Conservation (phyloP, 2,888 invertebrate genomes). For the Morpho deidamia region DNA sequence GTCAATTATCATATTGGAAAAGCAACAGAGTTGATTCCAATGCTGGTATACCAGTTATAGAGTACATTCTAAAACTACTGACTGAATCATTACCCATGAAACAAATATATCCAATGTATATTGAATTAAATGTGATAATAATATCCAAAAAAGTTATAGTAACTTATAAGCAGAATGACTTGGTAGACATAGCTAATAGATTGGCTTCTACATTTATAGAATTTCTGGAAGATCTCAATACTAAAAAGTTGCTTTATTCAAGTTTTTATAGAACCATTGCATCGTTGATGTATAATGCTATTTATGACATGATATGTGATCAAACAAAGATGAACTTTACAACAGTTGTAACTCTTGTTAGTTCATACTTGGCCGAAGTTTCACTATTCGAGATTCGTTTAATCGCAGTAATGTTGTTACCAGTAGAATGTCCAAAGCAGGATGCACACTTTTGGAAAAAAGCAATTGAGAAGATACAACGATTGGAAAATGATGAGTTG, state of each 20-base stretch:
- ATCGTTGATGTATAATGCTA: not conserved
- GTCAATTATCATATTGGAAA: not conserved
- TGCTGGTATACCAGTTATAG: slow-evolving; percentile 4
- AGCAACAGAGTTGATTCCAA: slow-evolving; percentile 1
- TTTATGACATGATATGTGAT: not conserved
- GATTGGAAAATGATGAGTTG: not conserved
- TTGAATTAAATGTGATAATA: slow-evolving; percentile 3
- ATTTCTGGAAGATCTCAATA: slow-evolving; percentile 7
- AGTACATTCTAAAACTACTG: slow-evolving; percentile 4
- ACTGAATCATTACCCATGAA: slow-evolving; percentile 1
- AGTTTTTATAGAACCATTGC: not conserved
- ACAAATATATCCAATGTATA: slow-evolving; percentile 10
- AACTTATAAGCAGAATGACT: not conserved
- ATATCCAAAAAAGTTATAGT: slow-evolving; percentile 3
- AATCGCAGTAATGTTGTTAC: not conserved
- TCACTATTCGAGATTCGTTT: not conserved
- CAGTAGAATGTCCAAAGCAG: not conserved
- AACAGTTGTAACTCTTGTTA: not conserved
- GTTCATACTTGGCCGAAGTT: not conserved
- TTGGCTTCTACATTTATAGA: not conserved
- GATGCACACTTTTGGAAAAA: not conserved
- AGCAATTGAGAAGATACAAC: not conserved
- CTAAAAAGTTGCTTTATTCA: slow-evolving; percentile 1
- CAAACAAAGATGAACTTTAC: not conserved
- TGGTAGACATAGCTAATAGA: not conserved